Conservation (phyloP, 2,113 vertebrate genomes). For the Ophiodon elongatus region DNA sequence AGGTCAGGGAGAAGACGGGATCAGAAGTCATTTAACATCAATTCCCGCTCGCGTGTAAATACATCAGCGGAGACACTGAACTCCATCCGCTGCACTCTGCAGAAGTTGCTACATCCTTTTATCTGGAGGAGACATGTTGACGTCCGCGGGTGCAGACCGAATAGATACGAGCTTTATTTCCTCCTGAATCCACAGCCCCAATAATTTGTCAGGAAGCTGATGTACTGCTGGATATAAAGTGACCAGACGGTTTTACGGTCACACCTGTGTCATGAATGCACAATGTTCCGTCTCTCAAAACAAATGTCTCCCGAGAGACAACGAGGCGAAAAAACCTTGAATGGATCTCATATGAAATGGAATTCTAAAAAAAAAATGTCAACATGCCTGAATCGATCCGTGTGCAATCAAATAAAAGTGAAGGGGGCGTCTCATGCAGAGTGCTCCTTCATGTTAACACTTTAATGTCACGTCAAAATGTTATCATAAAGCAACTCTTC, state of each 20-base stretch:
- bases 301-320: slow-evolving; percentile 6
- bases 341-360: slow-evolving; percentile 19
- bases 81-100: slow-evolving; percentile 26
- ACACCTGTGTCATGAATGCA: slow-evolving; percentile 37
- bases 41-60: slow-evolving; percentile 50
- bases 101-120: slow-evolving; percentile 31
- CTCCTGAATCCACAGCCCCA: background rate
- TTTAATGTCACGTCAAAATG: background rate
- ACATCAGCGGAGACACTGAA: slow-evolving; percentile 51
- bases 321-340: background rate
- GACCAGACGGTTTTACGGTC: slow-evolving; percentile 29
- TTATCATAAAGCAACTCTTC: background rate
- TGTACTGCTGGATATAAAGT: slow-evolving; percentile 47
- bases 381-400: background rate
- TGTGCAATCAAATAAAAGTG: background rate
- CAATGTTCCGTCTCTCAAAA: slow-evolving; percentile 18
- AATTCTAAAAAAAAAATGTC: background rate
- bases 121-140: slow-evolving; percentile 18
- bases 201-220: slow-evolving; percentile 40
- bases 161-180: slow-evolving; percentile 24
- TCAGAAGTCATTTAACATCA: slow-evolving; percentile 56
- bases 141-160: no score
- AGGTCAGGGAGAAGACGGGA: slow-evolving; percentile 56
- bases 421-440: background rate
- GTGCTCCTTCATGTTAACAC: background rate